Evolutionary conservation across 1,140 invertebrate genomes (phyloP), one percentile per base, ranked within the genome.

Genomic region (Caenorhabditis remanei): DNA sequence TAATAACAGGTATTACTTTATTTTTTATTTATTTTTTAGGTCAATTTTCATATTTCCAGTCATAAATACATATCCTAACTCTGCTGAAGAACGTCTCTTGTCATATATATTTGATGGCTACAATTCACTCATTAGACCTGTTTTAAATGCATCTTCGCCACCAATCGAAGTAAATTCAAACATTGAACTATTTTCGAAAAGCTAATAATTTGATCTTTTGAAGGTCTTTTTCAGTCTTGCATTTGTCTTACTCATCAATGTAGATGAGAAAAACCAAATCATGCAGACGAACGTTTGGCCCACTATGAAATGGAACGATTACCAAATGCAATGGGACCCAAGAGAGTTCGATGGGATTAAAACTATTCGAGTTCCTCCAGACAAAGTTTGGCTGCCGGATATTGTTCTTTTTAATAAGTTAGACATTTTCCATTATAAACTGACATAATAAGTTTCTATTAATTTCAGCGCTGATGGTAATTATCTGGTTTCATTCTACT

Each of bases 341-440:
- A 96, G 96, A 86, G 96, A 98, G 93, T 99, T 99, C 92, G 97
- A 97, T 82, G 96, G 97, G 67, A 99, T 99, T 88, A 95, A 95
- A 43, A 97, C 98, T 19, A 94, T 99, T 48, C 95, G 98, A 89
- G 95, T 99, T 88, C 97, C 97, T 32, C 97, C 97, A 40, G 97
- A 99, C 93, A 98, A 98, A 95, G 97, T 99, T 84, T 99, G 98
- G 98, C 98, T 98, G 93, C 98, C 98, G 6, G 98, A 99, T 93
- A 98, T 99, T 91, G 98, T 99, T 48, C 95, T 99, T 61, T 99
- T 99, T 93, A 99, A 99, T 94, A 99, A 99, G 98, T 99, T 95
- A 95, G 55, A 58, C 21, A 24, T 4, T 24, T 11, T 4, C 56
- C n/a, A 5, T 58, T 21, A 9, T 75, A 19, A 2, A 13, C n/a